Conservation (phyloP, 2,888 invertebrate species). For the Apantesis nais region DNA sequence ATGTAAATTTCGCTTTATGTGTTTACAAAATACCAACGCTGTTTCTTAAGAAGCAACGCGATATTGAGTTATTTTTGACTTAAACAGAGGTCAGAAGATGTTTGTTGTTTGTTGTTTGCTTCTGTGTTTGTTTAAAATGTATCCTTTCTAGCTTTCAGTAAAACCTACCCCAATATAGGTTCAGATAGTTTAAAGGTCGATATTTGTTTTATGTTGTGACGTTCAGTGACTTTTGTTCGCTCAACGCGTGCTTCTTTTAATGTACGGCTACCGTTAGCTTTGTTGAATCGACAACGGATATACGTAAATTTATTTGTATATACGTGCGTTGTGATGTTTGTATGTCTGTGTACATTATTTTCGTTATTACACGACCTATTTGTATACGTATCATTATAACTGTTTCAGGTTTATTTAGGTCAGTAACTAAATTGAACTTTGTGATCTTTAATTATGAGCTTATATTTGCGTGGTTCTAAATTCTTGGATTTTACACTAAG, state of each 20-base stretch:
- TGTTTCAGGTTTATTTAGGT: background rate
- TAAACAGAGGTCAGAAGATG: background rate
- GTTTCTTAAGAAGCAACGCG: no score
- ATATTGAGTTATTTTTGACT: no score
- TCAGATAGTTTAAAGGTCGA: background rate
- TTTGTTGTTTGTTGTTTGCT: background rate
- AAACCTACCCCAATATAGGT: background rate
- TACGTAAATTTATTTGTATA: constrained; percentile 1
- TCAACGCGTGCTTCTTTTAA: background rate
- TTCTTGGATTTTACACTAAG: background rate
- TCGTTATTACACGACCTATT: background rate
- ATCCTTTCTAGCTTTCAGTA: background rate
- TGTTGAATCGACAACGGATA: background rate
- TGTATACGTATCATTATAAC: background rate
- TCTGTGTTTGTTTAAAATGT: background rate
- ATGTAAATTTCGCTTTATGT: no score
- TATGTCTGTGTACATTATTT: background rate
- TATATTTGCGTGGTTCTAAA: background rate
- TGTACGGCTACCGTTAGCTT: background rate
- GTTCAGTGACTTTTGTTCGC: background rate
- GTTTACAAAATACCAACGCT: no score
- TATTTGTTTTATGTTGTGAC: constrained; percentile 1
- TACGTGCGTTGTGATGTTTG: background rate
- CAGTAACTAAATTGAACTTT: background rate
- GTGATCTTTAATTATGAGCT: background rate